Conservation (phyloP, 2,888 invertebrate species). For the Philereme vetulata region DNA sequence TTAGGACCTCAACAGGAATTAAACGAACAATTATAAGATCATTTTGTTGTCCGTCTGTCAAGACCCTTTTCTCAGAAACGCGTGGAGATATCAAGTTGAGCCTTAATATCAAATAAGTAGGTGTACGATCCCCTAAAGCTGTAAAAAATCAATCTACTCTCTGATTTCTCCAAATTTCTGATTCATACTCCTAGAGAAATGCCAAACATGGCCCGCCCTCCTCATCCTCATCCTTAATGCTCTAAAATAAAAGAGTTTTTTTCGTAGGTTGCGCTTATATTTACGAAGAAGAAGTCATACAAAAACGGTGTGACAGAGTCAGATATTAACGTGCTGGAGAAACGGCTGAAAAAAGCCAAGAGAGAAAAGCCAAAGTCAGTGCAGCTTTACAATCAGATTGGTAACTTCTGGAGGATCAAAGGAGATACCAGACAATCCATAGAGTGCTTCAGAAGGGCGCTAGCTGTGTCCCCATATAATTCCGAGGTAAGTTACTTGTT, state of each 20-base stretch:
- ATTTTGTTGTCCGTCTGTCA: no score
- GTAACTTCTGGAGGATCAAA: conserved; percentile 95
- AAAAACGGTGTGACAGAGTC: conserved; percentile 86
- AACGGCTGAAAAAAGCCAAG: conserved; percentile 90
- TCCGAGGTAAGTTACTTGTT: conserved; percentile 84
- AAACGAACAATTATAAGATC: no score
- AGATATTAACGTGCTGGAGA: conserved; percentile 89
- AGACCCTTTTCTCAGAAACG: no score
- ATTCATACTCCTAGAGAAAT: no score
- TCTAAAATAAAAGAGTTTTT: neutral
- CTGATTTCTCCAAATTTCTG: no score
- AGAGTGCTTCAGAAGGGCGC: conserved; percentile 94
- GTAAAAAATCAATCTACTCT: no score
- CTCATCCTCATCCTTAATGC: no score
- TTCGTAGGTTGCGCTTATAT: conserved; percentile 87
- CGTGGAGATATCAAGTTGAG: no score
- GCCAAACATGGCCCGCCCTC: no score
- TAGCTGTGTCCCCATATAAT: conserved; percentile 93
- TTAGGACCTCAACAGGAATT: no score
- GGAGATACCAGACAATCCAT: conserved; percentile 94
- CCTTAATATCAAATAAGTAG: no score
- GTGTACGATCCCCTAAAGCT: no score
- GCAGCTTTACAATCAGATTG: conserved; percentile 94
- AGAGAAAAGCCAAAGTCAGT: conserved; percentile 93
- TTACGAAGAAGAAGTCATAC: conserved; percentile 86